Percentiles rank a stretch among this genome's conserved stretches.
These are phyloP conservation scores for Argynnis bischoffii DNA, from an alignment of 2,888 invertebrate genomes.

Conservation along the genomic window DNA sequence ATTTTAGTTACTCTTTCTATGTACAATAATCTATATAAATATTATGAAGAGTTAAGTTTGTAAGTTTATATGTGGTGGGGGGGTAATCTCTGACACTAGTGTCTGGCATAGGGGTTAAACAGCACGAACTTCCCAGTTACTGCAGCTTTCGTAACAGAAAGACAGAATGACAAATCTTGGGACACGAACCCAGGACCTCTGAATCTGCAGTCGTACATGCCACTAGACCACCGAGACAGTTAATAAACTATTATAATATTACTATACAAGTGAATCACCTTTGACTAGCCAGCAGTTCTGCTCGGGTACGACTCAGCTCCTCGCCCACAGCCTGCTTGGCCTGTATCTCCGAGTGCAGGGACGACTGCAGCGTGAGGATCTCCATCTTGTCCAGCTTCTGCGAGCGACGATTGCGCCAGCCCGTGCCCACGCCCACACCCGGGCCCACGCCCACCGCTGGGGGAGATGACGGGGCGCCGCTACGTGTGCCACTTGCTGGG, in stretches of 20 bases:
- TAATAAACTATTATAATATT: neutral
- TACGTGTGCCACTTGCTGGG: constrained; percentile 57
- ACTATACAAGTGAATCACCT: constrained; percentile 82
- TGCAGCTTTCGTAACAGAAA: too few relatives aligned
- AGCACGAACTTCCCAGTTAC: too few relatives aligned
- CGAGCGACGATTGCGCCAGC: constrained; percentile 97
- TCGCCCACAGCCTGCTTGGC: constrained; percentile 97
- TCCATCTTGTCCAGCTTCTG: constrained; percentile 99
- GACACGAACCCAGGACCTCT: too few relatives aligned
- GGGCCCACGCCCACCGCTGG: constrained; percentile 32
- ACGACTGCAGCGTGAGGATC: constrained; percentile 95
- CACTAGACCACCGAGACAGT: too few relatives aligned
- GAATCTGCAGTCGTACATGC: too few relatives aligned
- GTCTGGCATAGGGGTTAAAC: too few relatives aligned
- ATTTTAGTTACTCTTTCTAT: neutral
- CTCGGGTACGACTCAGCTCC: constrained; percentile 94
- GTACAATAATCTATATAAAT: neutral
- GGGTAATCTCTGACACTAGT: too few relatives aligned
- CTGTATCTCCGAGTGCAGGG: constrained; percentile 97
- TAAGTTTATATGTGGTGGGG: too few relatives aligned
- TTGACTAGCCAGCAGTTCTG: constrained; percentile 94
- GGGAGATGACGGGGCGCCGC: constrained; percentile 46
- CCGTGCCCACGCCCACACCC: constrained; percentile 51
- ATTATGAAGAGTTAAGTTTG: neutral
- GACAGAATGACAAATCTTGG: too few relatives aligned